Percentiles rank a stretch among this genome's conserved stretches.
Evolutionary conservation across 1,140 invertebrate species (phyloP).

Genomic region (Delia radicum): DNA sequence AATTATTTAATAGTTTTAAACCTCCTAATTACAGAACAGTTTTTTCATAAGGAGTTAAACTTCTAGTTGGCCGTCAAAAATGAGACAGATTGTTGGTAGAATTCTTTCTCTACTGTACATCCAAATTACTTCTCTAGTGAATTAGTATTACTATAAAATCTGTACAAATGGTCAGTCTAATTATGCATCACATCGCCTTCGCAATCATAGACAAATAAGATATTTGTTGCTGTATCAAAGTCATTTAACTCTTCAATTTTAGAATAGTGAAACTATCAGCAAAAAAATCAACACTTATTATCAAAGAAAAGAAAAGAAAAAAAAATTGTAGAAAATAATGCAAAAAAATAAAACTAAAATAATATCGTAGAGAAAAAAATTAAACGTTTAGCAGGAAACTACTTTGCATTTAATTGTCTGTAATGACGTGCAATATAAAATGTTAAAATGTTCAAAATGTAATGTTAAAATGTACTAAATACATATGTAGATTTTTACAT

Average conservation of each 20-base stretch:
- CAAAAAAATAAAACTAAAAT: constrained; percentile 34
- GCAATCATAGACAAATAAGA: neutral
- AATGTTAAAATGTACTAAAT: constrained; percentile 38
- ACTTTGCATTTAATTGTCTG: constrained; percentile 55
- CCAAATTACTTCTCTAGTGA: no score
- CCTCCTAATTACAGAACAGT: no score
- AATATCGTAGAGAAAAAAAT: neutral
- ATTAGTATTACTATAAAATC: no score
- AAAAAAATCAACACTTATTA: neutral
- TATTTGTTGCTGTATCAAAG: neutral
- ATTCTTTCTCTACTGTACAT: no score
- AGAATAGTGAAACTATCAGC: neutral
- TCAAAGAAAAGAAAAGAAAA: neutral
- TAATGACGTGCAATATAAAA: constrained; percentile 50
- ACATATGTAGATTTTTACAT: neutral
- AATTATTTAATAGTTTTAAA: no score
- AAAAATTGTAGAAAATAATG: constrained; percentile 26
- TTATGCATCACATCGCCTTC: no score
- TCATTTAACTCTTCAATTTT: neutral
- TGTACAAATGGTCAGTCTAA: no score
- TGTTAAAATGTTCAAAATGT: constrained; percentile 29
- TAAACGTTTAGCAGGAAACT: constrained; percentile 45
- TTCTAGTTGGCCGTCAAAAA: no score
- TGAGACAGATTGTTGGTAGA: no score
- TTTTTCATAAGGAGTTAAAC: no score